Percentiles rank a stretch among this genome's conserved stretches.
phyloP scores from a whole-genome alignment of 2,113 vertebrate genomes.

The Vulpes vulpes region DNA sequence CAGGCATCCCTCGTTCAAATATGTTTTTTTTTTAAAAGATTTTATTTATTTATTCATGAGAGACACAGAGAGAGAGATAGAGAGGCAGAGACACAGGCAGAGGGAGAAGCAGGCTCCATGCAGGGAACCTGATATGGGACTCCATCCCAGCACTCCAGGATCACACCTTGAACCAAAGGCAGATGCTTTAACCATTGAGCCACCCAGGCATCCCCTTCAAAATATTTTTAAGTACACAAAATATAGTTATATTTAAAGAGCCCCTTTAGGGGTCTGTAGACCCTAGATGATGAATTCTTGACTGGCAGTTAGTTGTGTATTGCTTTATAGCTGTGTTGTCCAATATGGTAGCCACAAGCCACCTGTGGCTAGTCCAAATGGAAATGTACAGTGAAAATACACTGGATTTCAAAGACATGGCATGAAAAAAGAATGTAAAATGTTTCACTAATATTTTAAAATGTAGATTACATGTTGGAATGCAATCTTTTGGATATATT shows the following conservation, averaged over 20 bases:
- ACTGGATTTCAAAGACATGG: neutral
- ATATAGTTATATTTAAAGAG: neutral
- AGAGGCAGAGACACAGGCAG: too few relatives aligned
- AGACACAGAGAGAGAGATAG: too few relatives aligned
- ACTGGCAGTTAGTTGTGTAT: neutral
- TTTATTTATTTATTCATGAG: too few relatives aligned
- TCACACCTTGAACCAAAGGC: too few relatives aligned
- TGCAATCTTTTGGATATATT: conserved; percentile 22
- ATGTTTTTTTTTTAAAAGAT: too few relatives aligned
- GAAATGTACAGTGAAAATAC: neutral
- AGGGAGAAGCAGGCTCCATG: too few relatives aligned
- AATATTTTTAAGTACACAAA: conserved; percentile 16
- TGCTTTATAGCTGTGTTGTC: neutral
- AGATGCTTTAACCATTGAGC: too few relatives aligned
- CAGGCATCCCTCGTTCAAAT: too few relatives aligned
- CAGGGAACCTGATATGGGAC: too few relatives aligned
- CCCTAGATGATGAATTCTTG: neutral
- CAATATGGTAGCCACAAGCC: neutral
- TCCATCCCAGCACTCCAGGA: too few relatives aligned
- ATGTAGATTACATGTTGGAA: conserved; percentile 25
- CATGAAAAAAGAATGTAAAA: neutral
- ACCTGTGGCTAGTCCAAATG: neutral
- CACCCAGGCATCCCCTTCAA: too few relatives aligned
- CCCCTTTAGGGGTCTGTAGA: neutral
- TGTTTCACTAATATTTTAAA: conserved; percentile 40